phyloP scores from a whole-genome alignment of 2,888 invertebrate species.

The Dorcus hopei region DNA sequence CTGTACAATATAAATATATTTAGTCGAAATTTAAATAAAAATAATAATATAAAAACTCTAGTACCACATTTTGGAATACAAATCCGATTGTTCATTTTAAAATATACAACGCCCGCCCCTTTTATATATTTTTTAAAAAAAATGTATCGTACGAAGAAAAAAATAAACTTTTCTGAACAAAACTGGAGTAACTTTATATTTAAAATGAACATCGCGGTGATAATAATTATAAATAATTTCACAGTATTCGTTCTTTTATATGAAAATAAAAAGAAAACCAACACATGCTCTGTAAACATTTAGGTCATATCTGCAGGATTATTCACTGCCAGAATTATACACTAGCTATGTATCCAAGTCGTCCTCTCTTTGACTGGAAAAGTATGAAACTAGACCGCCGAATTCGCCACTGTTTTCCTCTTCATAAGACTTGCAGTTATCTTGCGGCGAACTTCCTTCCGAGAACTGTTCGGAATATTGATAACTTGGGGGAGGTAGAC shows the following conservation, averaged over 20 bases:
- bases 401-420: conserved; percentile 69
- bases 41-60: conserved; percentile 23
- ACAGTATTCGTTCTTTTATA: not conserved
- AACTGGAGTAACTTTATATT: conserved; percentile 4
- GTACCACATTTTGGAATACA: conserved; percentile 10
- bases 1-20: conserved; percentile 32
- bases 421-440: conserved; percentile 26
- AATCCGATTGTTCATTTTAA: not conserved
- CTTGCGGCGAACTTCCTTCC: conserved; percentile 18
- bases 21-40: conserved; percentile 24
- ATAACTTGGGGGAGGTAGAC: conserved; percentile 42
- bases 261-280: conserved; percentile 7
- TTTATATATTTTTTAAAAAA: conserved; percentile 3
- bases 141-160: conserved; percentile 1
- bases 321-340: conserved; percentile 1
- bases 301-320: not conserved
- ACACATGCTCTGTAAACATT: not conserved
- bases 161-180: not conserved
- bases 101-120: not conserved
- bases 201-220: conserved; percentile 11
- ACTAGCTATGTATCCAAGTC: conserved; percentile 72
- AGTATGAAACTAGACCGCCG: conserved; percentile 88
- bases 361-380: conserved; percentile 85
- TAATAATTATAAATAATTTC: no score
- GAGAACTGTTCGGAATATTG: conserved; percentile 35